These are phyloP conservation scores for Siniperca knerii DNA, from an alignment of 2,113 vertebrate genomes.

Conservation along the genomic window DNA sequence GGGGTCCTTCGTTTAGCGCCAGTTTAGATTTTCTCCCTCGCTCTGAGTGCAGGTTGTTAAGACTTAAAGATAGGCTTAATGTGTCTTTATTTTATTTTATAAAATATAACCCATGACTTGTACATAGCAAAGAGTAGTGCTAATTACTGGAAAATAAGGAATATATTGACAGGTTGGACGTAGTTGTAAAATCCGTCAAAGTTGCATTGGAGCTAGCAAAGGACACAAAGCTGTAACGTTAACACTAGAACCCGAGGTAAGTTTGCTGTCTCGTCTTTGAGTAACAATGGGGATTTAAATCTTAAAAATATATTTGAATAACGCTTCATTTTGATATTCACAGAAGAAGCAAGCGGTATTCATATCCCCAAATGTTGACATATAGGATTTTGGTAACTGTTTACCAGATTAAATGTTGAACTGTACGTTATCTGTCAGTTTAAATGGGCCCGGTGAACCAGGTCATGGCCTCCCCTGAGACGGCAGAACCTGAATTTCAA, in stretches of 20 bases:
- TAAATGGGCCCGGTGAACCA: not conserved
- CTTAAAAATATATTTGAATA: not conserved
- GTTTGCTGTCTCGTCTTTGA: not conserved
- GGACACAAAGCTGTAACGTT: not conserved
- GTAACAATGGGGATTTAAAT: not conserved
- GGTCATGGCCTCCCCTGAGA: not conserved
- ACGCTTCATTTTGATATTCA: not conserved
- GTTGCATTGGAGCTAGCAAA: not conserved
- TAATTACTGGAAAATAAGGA: fast-evolving
- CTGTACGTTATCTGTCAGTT: not conserved
- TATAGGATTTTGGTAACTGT: no score
- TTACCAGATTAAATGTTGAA: not conserved
- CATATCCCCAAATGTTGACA: not conserved
- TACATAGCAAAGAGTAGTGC: fast-evolving
- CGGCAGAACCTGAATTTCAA: not conserved
- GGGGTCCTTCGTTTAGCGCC: conserved; percentile 80
- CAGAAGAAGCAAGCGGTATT: not conserved
- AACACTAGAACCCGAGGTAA: not conserved
- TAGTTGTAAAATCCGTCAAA: not conserved
- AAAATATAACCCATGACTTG: not conserved
- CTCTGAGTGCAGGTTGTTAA: not conserved
- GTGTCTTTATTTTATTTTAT: not conserved
- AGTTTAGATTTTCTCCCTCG: conserved; percentile 61
- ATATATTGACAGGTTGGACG: not conserved
- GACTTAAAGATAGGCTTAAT: fast-evolving